Conservation (phyloP, 2,888 invertebrate species). For the Panorpa germanica region DNA sequence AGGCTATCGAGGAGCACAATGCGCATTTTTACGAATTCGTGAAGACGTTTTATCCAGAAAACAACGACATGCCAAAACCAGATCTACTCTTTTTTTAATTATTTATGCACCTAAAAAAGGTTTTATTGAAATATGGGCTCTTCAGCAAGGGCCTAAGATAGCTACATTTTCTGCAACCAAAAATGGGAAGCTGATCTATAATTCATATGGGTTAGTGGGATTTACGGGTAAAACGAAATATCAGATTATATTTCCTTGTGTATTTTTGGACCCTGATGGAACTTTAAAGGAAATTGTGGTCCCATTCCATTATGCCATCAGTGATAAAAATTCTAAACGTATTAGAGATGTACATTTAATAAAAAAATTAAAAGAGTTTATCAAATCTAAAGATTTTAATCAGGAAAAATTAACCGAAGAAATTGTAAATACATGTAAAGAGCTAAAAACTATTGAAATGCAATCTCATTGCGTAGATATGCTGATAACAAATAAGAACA, state of each 20-base stretch:
- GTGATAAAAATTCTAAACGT: conserved; percentile 70
- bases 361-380: conserved; percentile 47
- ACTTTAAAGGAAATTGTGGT: conserved; percentile 64
- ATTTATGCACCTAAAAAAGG: conserved; percentile 89
- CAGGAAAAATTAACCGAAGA: conserved; percentile 30
- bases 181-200: conserved; percentile 60
- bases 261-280: conserved; percentile 70
- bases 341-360: conserved; percentile 76
- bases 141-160: conserved; percentile 77
- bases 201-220: conserved; percentile 65
- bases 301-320: conserved; percentile 81
- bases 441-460: conserved; percentile 52
- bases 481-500: conserved; percentile 41
- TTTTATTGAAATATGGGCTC: conserved; percentile 80
- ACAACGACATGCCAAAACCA: conserved; percentile 11
- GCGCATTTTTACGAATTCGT: conserved; percentile 75
- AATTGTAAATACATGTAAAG: conserved; percentile 33
- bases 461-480: conserved; percentile 52
- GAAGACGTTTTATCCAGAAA: conserved; percentile 30
- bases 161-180: conserved; percentile 83
- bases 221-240: conserved; percentile 33
- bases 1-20: conserved; percentile 90
- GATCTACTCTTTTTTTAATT: conserved; percentile 63
- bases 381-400: conserved; percentile 35
- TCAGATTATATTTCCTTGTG: conserved; percentile 43